phyloP scores from a whole-genome alignment of 2,113 vertebrate species.

The Carassius auratus region DNA sequence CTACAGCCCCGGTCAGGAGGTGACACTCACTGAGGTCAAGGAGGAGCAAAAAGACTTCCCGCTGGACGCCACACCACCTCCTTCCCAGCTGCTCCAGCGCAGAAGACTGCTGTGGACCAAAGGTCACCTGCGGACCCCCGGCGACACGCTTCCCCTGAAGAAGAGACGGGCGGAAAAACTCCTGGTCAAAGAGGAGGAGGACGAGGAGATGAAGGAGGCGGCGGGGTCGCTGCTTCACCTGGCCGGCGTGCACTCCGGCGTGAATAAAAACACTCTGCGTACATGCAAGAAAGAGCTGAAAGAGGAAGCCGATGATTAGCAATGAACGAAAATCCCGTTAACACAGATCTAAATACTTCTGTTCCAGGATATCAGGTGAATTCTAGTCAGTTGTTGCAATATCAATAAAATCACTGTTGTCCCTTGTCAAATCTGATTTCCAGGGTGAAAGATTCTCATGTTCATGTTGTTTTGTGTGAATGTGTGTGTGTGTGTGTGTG shows the following conservation, averaged over 20 bases:
- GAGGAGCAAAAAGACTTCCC: constrained; percentile 89
- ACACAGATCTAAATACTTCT: constrained; percentile 81
- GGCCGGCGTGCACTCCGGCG: constrained; percentile 84
- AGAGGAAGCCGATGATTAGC: constrained; percentile 81
- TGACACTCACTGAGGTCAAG: constrained; percentile 78
- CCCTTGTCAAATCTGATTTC: constrained; percentile 63
- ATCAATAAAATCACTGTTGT: constrained; percentile 72
- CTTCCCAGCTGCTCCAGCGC: constrained; percentile 81
- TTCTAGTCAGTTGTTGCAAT: constrained; percentile 93
- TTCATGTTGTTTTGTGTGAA: constrained; percentile 55
- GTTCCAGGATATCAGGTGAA: constrained; percentile 92
- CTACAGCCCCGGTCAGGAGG: constrained; percentile 83
- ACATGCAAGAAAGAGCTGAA: constrained; percentile 88
- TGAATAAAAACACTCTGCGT: constrained; percentile 91
- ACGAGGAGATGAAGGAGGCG: constrained; percentile 91
- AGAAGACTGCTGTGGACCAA: constrained; percentile 92
- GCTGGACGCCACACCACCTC: constrained; percentile 82
- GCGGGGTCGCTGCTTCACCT: constrained; percentile 87
- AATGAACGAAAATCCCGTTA: constrained; percentile 71
- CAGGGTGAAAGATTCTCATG: constrained; percentile 54
- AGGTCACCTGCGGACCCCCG: constrained; percentile 81
- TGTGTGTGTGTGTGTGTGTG: constrained; percentile 24
- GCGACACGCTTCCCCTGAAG: constrained; percentile 96
- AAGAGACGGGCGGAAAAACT: constrained; percentile 88
- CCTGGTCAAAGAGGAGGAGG: constrained; percentile 64